A percentile compares a stretch with the other conserved stretches of the same genome.
Conservation (phyloP, 1,140 invertebrate species). For the Aphidius ervi region DNA sequence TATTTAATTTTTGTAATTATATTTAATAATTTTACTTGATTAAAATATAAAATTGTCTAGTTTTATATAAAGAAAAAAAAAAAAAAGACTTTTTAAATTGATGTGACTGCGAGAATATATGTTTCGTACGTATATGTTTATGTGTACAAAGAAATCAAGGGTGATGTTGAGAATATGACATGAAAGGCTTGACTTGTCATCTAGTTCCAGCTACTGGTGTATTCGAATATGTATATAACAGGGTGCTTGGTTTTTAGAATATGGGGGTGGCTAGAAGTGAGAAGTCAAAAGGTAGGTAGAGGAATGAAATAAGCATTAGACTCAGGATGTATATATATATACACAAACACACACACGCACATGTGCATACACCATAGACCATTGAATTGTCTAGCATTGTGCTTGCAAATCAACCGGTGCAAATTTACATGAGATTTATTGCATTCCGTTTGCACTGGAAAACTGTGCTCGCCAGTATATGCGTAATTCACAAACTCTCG, state of each 20-base stretch:
- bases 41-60: too few species aligned
- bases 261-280: not conserved
- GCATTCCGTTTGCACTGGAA: constrained; percentile 42
- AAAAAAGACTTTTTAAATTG: too few species aligned
- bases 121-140: too few species aligned
- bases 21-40: too few species aligned
- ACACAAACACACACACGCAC: not conserved
- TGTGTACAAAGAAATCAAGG: not conserved
- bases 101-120: too few species aligned
- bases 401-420: constrained; percentile 50
- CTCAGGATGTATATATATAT: not conserved
- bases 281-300: not conserved
- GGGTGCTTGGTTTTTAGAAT: not conserved
- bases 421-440: constrained; percentile 52
- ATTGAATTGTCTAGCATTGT: constrained; percentile 49
- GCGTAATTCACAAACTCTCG: constrained; percentile 13
- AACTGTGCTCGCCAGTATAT: not conserved
- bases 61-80: too few species aligned
- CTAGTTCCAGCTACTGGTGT: constrained; percentile 1
- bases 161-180: not conserved
- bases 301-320: not conserved
- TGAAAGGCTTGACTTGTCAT: constrained; percentile 13
- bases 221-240: not conserved
- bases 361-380: constrained; percentile 26
- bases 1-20: too few species aligned